phyloP scores from a whole-genome alignment of 2,888 invertebrate genomes.

The Poecilus cupreus region DNA sequence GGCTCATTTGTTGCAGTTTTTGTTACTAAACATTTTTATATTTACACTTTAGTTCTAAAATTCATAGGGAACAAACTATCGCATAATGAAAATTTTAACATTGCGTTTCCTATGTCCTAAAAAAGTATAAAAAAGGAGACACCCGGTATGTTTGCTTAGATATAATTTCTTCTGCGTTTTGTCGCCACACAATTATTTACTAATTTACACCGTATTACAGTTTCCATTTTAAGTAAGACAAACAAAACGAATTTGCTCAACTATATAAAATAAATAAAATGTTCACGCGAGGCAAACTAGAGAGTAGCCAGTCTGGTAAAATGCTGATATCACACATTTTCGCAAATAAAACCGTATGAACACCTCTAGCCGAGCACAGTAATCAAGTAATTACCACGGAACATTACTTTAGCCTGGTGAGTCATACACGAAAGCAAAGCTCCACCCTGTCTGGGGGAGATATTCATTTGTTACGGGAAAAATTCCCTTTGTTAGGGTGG shows the following conservation, averaged over 20 bases:
- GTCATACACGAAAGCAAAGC: slow-evolving; percentile 19
- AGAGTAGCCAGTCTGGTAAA: not conserved
- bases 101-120: too few relatives aligned
- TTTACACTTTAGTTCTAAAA: too few relatives aligned
- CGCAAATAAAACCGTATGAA: slow-evolving; percentile 12
- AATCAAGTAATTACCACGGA: slow-evolving; percentile 31
- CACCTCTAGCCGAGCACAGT: slow-evolving; percentile 2
- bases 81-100: too few relatives aligned
- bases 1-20: too few relatives aligned
- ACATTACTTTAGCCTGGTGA: slow-evolving; percentile 9
- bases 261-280: slow-evolving; percentile 30
- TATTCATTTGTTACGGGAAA: slow-evolving; percentile 24
- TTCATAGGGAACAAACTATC: too few relatives aligned
- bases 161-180: not conserved
- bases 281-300: not conserved
- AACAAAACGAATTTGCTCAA: slow-evolving; percentile 1
- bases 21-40: too few relatives aligned
- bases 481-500: slow-evolving; percentile 15
- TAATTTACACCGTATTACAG: slow-evolving; percentile 7
- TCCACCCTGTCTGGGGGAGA: slow-evolving; percentile 32
- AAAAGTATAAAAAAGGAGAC: too few relatives aligned
- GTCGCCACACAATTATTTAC: too few relatives aligned
- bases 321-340: slow-evolving; percentile 17
- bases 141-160: not conserved
- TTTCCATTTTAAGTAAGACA: not conserved